Conservation (phyloP, 2,113 vertebrate species). For the Acrocephalus arundinaceus region DNA sequence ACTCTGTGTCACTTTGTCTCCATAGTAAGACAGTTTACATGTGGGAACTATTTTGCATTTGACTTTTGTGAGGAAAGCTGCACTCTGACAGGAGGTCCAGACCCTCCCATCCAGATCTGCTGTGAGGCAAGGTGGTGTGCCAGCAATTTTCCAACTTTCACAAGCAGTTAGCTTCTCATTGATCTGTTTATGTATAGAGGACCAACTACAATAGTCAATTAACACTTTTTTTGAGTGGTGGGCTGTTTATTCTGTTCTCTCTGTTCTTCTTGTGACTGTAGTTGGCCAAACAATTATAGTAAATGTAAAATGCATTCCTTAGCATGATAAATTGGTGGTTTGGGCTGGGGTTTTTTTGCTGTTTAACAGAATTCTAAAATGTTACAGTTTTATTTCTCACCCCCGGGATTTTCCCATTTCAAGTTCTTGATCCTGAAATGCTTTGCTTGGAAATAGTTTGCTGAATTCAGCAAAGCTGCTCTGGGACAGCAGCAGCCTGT, state of each 20-base stretch:
- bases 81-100: neutral
- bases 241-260: slow-evolving; percentile 25
- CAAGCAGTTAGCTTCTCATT: neutral
- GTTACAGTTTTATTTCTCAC: neutral
- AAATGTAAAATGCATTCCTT: neutral
- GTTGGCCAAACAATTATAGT: neutral
- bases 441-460: neutral
- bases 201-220: slow-evolving; percentile 1
- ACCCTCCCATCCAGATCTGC: neutral
- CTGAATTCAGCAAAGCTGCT: neutral
- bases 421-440: neutral
- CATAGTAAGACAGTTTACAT: neutral
- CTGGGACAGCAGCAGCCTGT: neutral
- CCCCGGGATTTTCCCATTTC: neutral
- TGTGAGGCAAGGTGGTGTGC: neutral
- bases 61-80: neutral
- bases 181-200: neutral
- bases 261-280: neutral
- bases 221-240: neutral
- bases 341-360: neutral
- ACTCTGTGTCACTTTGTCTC: slow-evolving; percentile 16
- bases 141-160: slow-evolving; percentile 31
- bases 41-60: neutral
- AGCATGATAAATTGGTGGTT: neutral
- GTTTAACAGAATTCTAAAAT: neutral